Evolutionary conservation across 2,113 vertebrate species (phyloP), one percentile per base, ranked within the genome.

Genomic region (Potamarius usumacintae): DNA sequence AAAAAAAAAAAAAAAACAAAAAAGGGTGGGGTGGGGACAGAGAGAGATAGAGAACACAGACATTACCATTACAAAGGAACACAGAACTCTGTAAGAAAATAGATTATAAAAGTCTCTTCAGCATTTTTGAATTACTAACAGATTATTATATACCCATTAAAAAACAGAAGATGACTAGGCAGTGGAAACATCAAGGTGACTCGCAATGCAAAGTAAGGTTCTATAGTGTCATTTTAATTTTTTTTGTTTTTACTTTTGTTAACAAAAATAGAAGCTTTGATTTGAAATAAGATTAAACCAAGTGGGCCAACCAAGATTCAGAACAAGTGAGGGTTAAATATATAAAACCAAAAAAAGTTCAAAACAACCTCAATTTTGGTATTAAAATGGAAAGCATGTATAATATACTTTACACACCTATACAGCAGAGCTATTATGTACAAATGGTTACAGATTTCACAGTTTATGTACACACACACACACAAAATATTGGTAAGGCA

Each of bases 251-350:
- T 89, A 67, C 65, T 94, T 95, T 95, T 94, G 90, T 93, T 95
- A 95, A 95, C 94, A 96, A 96, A 95, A 95, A 95, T 95, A 96
- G 91, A 95, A 94, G 92, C 93, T 95, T 95, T 94, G 92, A 92
- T 90, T 93, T 82, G 79, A 48, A 20, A 89, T 93, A 93, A 93
- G 83, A 58, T 82, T 91, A 93, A 94, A 92, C 93, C 93, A 91
- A 91, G 86, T 90, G 90, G 92, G 92, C 91, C 87, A 89, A 89
- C 82, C 92, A 88, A 62, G 71, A 27, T 86, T 88, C 55, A 89
- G 65, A 91, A 92, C 80, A 30, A 50, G 82, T 82, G 57, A 88
- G 87, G 89, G 72, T 2, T 34, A 80, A 80, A 78, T n/a, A 78
- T 52, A 53, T 17, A 2, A 82, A 90, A 84, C 88, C 79, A 90